Base-by-base conservation (phyloP, 2,113 vertebrate genomes). In the Girardinichthys multiradiatus region DNA sequence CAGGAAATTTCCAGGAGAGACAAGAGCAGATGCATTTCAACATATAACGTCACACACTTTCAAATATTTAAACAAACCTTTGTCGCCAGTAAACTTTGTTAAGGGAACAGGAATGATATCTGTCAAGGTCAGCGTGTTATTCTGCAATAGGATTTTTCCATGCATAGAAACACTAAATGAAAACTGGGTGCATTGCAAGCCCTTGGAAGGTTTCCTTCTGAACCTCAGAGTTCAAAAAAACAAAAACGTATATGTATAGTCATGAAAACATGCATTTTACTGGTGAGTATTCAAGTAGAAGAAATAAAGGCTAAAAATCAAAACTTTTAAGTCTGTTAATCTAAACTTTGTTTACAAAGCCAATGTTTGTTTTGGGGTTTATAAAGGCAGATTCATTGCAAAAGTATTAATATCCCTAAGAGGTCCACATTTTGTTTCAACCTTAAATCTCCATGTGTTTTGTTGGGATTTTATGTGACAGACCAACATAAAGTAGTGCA, bases 101-200 rank as follows among this genome's bases (percentile, higher is more conserved):
- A 21, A 61, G 29, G 29, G 27, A 29, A 2, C 59, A 61, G 15
- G 8, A 61, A 3, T 63, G n/a, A 75, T 75, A 66, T 27, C 42
- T 30, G 11, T 71, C 28, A 78, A 80, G 80, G 59, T 76, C 68
- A 65, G 13, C 24, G 29, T 72, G 42, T 21, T 61, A 19, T 9
- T 29, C 5, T 9, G 29, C 14, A 19, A 2, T 61, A 4, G 59
- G 29, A 3, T 61, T 60, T 61, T 30, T 61, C 28, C 59, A 33
- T 30, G 30, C 28, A 33, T 10, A 61, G 12, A 33, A 61, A 31
- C 7, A 31, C 27, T 29, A 59, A 29, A 28, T 29, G 7, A 60
- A 2, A 19, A 10, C 17, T 17, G n/a, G 58, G 13, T 10, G 13
- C 2, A 39, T 10, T 10, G 37, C 11, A 54, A 54, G 24, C 21